Base-by-base conservation (phyloP, 2,113 vertebrate species). In the Malaclemys terrapin region DNA sequence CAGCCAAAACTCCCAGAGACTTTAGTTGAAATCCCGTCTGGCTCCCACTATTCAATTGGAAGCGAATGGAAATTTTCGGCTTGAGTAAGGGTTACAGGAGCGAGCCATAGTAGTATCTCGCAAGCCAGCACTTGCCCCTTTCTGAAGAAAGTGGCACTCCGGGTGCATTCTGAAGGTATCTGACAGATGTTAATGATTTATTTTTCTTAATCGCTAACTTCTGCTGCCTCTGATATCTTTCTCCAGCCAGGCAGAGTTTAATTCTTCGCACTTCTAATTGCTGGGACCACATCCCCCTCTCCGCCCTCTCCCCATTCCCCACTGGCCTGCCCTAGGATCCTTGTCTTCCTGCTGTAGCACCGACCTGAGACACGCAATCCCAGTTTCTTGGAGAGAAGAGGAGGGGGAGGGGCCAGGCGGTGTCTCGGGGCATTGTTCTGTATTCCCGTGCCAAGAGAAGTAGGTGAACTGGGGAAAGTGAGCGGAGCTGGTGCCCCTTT, bases 401-500 rank as follows among this genome's bases (percentile, higher is more conserved):
- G n/a, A n/a, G 56, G 85, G 57, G 82, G 50, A 90, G 94, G 94
- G 75, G 65, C 82, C 54, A 80, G 62, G 88, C 80, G 78, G 84
- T 6, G 95, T 47, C 96, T 87, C 92, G 57, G 93, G 75, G 91
- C 94, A 96, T 94, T 97, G 96, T 95, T 95, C 87, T 31, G 52
- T 80, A 90, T 87, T 93, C 84, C 91, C 47, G 38, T 79, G 97
- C 94, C 96, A 95, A 96, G 90, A 95, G 91, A 95, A 94, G 93
- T 96, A 89, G 49, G 79, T 92, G 96, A 95, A 56, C 85, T 42
- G 69, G 49, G 82, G 83, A 45, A 83, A 92, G 95, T 95, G 94
- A 94, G 91, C 93, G 81, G 92, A 88, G 91, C 93, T 69, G 93
- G 91, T 84, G 97, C 95, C 96, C 96, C 92, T 96, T 92, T 97